Base-by-base conservation (phyloP, 2,113 vertebrate species). In the Euleptes europaea region DNA sequence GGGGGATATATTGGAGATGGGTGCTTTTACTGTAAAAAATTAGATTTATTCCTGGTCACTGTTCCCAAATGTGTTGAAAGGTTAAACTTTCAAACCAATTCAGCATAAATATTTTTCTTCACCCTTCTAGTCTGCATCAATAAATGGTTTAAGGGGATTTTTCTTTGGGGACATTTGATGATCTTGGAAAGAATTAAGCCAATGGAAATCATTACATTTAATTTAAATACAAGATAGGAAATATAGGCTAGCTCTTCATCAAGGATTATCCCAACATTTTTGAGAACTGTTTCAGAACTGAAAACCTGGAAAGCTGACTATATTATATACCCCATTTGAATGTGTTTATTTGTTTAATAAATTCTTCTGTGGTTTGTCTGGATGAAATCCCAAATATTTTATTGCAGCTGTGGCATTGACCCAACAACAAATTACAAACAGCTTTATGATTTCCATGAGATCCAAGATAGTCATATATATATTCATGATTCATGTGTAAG, bases 271-370 rank as follows among this genome's bases (percentile, higher is more conserved):
- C 93, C 82, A 83, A 44, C 57, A 63, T 91, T 83, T 85, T 83
- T 83, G 79, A 84, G 65, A 87, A 63, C 74, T 67, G 85, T 88
- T 89, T 85, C 82, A 89, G 78, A 33, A 90, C 84, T 86, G 33
- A 54, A 87, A 91, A 92, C 78, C 66, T 87, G 84, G 83, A 74
- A 86, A 82, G 84, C 75, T 89, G 92, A 88, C 92, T 90, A 84
- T 89, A 88, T 85, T 71, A 82, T 88, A 63, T 86, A 77, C 19
- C 85, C 82, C 85, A 85, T 92, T 93, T 93, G 91, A 86, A 89
- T 93, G 86, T 90, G 87, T 93, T 90, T 94, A 92, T 89, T 91
- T 94, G 40, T 72, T 89, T 91, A 93, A 92, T 91, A 88, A 88
- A 91, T 84, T 88, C 84, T 83, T 90, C 69, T 84, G 79, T 88